Base-by-base conservation (phyloP, 2,113 vertebrate genomes). In the Pseudopodoces humilis region DNA sequence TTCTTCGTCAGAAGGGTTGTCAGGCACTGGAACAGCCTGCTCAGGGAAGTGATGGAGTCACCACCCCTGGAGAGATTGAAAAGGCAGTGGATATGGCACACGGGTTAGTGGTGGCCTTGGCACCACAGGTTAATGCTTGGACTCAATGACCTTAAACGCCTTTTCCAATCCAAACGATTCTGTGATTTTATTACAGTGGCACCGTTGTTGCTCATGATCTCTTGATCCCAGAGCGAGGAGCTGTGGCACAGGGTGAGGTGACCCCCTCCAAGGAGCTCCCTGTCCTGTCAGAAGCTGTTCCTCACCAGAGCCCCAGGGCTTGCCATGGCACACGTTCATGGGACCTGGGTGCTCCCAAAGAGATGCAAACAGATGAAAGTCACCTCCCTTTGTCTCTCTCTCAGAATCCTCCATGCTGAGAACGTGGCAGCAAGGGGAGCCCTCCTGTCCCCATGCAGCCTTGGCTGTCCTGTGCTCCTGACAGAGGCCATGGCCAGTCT, bases 401-500 rank as follows among this genome's bases (percentile, higher is more conserved):
- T n/a, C 21, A n/a, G 55, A 74, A 80, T 35, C 25, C 25, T 44
- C 49, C 41, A 2, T 6, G 27, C 23, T 4, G 65, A 82, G 24
- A 70, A 19, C 4, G 2, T 6, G 4, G 52, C 31, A 39, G 27
- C 0, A 0, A 80, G 11, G 28, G 39, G 41, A 84, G 23, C 6
- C 12, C 62, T 71, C 35, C 22, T 0, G 0, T 39, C 5, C 47
- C 21, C 1, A 68, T 19, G 39, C 49, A 35, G 44, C 41, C n/a
- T 69, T 43, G 7, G 22, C 28, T 43, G 35, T 33, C 6, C 4
- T 3, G 8, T 15, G 19, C 2, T 4, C n/a, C 15, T 2, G 4
- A 17, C 17, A 46, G 25, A 41, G 30, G 33, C 59, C 6, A 0
- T 4, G 3, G 3, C 41, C 65, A 78, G 9, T 18, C 43, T 13